Evolutionary conservation across 2,113 vertebrate genomes (phyloP).

Genomic region (Ceuthmochares aereus): DNA sequence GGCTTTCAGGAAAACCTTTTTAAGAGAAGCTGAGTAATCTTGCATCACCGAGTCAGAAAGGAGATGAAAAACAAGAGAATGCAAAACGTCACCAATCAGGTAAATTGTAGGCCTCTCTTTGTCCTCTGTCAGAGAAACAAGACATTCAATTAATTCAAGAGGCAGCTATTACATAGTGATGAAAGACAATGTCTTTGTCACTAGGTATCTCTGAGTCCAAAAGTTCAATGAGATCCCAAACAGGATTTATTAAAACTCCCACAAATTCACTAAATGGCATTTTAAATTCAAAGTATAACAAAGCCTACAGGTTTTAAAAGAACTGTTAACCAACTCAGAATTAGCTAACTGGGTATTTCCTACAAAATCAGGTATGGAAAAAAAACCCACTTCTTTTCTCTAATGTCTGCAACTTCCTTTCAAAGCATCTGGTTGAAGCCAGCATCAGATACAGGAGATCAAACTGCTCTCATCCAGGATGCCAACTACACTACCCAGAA

Average conservation of each 20-base stretch:
- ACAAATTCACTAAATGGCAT: not conserved
- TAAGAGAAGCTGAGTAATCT: not conserved
- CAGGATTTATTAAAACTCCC: not conserved
- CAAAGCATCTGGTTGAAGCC: not conserved
- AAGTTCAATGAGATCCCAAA: not conserved
- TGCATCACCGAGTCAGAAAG: not conserved
- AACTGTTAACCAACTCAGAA: not conserved
- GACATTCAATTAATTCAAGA: not conserved
- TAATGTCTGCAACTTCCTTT: not conserved
- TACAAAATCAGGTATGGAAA: not conserved
- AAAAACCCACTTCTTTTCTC: not conserved
- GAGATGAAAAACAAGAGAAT: not conserved
- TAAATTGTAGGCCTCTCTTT: not conserved
- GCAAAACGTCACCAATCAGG: not conserved
- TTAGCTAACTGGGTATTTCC: not conserved
- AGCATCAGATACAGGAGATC: not conserved
- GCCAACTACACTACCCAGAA: not conserved
- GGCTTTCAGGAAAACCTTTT: not conserved
- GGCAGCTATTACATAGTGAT: not conserved
- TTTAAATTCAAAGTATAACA: conserved; percentile 8
- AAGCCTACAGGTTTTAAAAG: not conserved
- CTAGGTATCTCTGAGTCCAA: not conserved
- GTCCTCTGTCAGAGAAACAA: not conserved
- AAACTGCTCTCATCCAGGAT: not conserved
- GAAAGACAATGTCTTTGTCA: not conserved